A percentile compares a stretch with the other conserved stretches of the same genome.
Evolutionary conservation across 2,888 invertebrate genomes (phyloP).

Genomic region (Oeneis ivallda): DNA sequence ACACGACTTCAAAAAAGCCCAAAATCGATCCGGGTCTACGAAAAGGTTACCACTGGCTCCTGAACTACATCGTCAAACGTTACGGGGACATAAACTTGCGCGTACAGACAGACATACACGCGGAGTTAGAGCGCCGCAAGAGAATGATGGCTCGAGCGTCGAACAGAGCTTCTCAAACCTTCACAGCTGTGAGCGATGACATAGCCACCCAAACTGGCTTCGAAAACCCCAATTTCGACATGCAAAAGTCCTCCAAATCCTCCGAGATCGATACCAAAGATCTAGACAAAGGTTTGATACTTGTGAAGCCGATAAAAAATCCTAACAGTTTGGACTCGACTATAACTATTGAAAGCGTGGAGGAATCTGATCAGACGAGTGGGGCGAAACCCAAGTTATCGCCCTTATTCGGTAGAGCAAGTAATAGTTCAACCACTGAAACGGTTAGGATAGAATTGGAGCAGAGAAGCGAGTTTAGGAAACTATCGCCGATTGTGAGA

Average conservation of each 20-base stretch:
- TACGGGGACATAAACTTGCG: slow-evolving; percentile 84
- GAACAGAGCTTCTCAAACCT: slow-evolving; percentile 59
- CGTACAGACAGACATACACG: slow-evolving; percentile 84
- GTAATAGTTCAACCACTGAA: slow-evolving; percentile 54
- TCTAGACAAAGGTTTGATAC: slow-evolving; percentile 57
- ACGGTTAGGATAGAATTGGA: slow-evolving; percentile 69
- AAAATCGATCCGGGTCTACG: slow-evolving; percentile 85
- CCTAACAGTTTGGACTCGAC: slow-evolving; percentile 66
- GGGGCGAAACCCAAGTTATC: slow-evolving; percentile 65
- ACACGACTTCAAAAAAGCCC: slow-evolving; percentile 62
- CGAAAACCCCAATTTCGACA: slow-evolving; percentile 70
- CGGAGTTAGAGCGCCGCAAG: slow-evolving; percentile 75
- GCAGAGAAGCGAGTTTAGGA: slow-evolving; percentile 66
- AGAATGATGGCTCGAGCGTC: slow-evolving; percentile 63
- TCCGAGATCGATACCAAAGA: slow-evolving; percentile 37
- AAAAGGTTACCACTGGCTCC: slow-evolving; percentile 86
- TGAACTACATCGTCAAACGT: slow-evolving; percentile 85
- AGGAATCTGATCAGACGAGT: slow-evolving; percentile 57
- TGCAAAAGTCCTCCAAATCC: slow-evolving; percentile 44
- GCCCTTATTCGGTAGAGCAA: slow-evolving; percentile 67
- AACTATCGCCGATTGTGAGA: slow-evolving; percentile 69
- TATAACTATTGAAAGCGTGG: slow-evolving; percentile 68
- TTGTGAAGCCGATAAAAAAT: slow-evolving; percentile 67
- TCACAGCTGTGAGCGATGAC: slow-evolving; percentile 63
- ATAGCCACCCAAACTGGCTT: slow-evolving; percentile 73